Base-by-base conservation (phyloP, 2,888 invertebrate genomes). In the Xanthorhoe spadicearia region DNA sequence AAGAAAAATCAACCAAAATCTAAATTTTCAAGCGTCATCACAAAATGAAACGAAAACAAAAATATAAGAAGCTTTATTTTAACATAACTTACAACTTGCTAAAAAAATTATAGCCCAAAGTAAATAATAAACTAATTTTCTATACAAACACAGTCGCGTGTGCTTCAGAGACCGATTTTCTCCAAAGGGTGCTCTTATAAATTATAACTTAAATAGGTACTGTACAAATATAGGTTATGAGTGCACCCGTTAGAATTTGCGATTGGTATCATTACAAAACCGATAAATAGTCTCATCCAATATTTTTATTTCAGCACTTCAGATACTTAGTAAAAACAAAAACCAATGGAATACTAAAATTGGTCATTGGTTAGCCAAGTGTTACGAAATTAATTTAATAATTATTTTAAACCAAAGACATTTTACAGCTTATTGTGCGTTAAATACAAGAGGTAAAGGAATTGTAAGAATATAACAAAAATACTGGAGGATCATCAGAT, bases 51-150 rank as follows among this genome's bases (percentile, higher is more conserved):
- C 50, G 2, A 60, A 50, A 63, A 49, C 7, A 23, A 51, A 58
- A 35, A n/a, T 46, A 18, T 64, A 61, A 48, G 54, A 67, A 69
- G 66, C 67, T 69, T 69, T 65, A 61, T 65, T 69, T 54, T 18
- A n/a, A 61, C 67, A 67, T 66, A 65, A 35, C 0, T 57, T 32
- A 57, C 18, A 35, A 55, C 35, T 43, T 2, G 8, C 55, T 56
- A 43, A 64, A 67, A n/a, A 15, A 59, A 54, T 58, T 18, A 60
- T 28, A 61, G 52, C 63, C 15, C 7, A 64, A 61, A 60, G 10
- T 28, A 56, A 23, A 52, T 23, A 19, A 38, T n/a, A 49, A 60
- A 65, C 46, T 55, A 18, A 32, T 18, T 23, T 23, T 58, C 9
- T 32, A 15, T 17, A 17, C 35, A 0, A 43, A 15, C 10, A 17